phyloP scores from a whole-genome alignment of 2,113 vertebrate genomes.

The Campylorhamphus procurvoides region DNA sequence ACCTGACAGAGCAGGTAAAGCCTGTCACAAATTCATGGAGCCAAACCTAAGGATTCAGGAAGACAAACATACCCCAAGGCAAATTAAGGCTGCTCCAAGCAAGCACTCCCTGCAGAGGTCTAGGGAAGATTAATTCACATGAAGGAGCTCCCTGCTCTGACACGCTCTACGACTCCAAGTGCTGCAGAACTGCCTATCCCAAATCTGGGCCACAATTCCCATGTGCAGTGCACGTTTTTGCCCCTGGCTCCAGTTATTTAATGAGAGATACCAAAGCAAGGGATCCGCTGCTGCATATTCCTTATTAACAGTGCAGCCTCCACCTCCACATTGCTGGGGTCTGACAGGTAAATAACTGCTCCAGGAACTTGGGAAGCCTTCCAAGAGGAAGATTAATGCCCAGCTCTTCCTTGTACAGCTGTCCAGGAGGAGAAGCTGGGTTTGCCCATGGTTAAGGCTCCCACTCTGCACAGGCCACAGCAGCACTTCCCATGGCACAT shows the following conservation, averaged over 20 bases:
- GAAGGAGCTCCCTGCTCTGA: neutral
- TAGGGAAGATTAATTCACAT: neutral
- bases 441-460: rapidly evolving
- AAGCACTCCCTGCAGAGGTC: neutral
- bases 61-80: neutral
- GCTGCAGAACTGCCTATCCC: neutral
- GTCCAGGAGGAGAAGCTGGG: neutral
- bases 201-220: neutral
- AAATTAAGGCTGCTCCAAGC: neutral
- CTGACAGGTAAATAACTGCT: neutral
- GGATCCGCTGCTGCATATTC: neutral
- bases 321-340: neutral
- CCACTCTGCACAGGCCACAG: neutral
- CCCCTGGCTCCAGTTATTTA: neutral
- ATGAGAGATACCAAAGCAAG: neutral
- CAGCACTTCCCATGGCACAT: rapidly evolving
- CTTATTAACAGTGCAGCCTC: neutral
- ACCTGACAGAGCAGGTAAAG: slow-evolving; percentile 21
- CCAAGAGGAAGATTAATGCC: neutral
- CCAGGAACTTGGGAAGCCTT: neutral
- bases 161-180: neutral
- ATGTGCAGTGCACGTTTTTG: neutral
- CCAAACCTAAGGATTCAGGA: neutral
- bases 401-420: neutral
- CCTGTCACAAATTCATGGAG: neutral